Evolutionary conservation across 2,113 vertebrate genomes (phyloP).

Genomic region (Haliaeetus leucogaster): DNA sequence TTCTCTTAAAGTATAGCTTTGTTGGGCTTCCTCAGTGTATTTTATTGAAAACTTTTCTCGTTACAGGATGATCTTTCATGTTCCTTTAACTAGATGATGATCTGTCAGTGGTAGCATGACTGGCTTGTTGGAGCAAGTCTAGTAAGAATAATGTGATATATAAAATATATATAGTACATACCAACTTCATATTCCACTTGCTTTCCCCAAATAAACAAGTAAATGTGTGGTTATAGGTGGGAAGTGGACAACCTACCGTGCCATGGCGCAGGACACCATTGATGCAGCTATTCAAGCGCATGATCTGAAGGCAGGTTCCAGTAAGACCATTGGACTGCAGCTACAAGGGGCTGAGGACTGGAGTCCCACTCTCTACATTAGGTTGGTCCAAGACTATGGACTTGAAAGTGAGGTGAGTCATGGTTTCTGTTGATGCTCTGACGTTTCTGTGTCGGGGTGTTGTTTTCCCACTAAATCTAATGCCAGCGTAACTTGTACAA

Average conservation of each 20-base stretch:
- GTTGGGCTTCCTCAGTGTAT: accelerated
- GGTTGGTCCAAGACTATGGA: slow-evolving; percentile 95
- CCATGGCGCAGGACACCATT: slow-evolving; percentile 92
- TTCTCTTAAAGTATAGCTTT: accelerated
- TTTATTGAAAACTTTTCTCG: not conserved
- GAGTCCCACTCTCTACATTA: slow-evolving; percentile 93
- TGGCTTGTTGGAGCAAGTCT: not conserved
- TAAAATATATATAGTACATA: accelerated
- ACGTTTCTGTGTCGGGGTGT: not conserved
- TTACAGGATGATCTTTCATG: not conserved
- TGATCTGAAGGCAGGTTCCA: slow-evolving; percentile 75
- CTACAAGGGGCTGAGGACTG: slow-evolving; percentile 90
- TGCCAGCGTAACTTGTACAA: accelerated
- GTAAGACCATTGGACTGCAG: slow-evolving; percentile 84
- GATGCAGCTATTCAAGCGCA: slow-evolving; percentile 80
- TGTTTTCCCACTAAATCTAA: not conserved
- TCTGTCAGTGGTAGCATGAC: not conserved
- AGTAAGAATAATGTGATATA: accelerated
- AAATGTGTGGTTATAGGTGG: slow-evolving; percentile 76
- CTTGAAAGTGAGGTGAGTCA: slow-evolving; percentile 88
- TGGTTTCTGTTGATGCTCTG: not conserved
- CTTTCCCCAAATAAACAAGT: not conserved
- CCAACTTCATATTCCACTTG: accelerated
- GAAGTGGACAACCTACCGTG: slow-evolving; percentile 97
- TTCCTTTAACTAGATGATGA: accelerated